Evolutionary conservation across 1,140 invertebrate genomes (phyloP).

Genomic region (Drosophila prosaltans): DNA sequence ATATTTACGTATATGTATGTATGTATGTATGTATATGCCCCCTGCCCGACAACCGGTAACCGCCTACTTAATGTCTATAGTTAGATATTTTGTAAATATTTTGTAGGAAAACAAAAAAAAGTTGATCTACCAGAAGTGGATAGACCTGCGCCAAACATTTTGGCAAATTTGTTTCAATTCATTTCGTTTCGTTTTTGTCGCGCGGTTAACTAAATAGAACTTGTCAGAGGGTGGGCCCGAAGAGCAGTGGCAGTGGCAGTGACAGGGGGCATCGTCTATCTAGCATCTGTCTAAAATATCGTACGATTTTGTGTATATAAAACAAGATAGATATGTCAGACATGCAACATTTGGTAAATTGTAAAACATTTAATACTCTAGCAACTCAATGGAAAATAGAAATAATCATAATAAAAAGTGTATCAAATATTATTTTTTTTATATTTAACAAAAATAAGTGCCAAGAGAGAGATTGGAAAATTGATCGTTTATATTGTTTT

Average conservation of each 20-base stretch:
- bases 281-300: constrained; percentile 63
- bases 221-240: constrained; percentile 6
- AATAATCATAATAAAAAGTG: too few relatives aligned
- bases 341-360: background rate
- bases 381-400: too few relatives aligned
- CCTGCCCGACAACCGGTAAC: too few relatives aligned
- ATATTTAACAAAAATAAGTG: too few relatives aligned
- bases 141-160: constrained; percentile 65
- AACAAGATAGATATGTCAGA: constrained; percentile 46
- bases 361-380: constrained; percentile 36
- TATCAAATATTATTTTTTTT: too few relatives aligned
- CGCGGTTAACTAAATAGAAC: constrained; percentile 68
- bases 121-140: constrained; percentile 14
- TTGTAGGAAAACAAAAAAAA: background rate
- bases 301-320: constrained; percentile 80
- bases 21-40: too few relatives aligned
- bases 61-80: constrained; percentile 8
- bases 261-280: constrained; percentile 18
- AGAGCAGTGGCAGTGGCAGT: constrained; percentile 15
- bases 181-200: constrained; percentile 63
- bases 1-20: too few relatives aligned
- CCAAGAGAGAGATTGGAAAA: too few relatives aligned
- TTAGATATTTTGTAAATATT: background rate
- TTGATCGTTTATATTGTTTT: too few relatives aligned
- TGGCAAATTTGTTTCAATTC: constrained; percentile 64